Conservation (phyloP, 2,888 invertebrate species). For the Drosophila parthenogenetica region DNA sequence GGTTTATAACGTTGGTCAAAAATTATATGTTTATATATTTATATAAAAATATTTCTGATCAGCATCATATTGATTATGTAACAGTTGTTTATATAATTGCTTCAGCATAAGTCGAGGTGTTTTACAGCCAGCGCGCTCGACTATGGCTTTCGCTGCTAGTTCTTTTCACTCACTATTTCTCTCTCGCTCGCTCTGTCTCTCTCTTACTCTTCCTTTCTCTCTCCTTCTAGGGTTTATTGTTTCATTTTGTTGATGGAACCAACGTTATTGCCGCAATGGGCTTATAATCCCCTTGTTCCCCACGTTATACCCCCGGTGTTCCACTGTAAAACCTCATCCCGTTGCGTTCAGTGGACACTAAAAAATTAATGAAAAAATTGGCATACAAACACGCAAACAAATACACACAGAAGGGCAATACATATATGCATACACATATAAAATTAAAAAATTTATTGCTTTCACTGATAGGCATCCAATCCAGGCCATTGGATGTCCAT, state of each 20-base stretch:
- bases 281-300: slow-evolving; percentile 33
- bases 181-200: background rate
- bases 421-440: slow-evolving; percentile 46
- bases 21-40: no score
- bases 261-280: slow-evolving; percentile 31
- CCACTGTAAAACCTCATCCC: background rate
- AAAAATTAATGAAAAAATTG: slow-evolving; percentile 78
- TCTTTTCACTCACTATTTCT: background rate
- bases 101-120: no score
- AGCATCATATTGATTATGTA: no score
- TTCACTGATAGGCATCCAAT: slow-evolving; percentile 73
- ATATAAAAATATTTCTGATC: no score
- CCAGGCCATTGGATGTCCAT: slow-evolving; percentile 57
- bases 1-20: no score
- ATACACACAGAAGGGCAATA: slow-evolving; percentile 8
- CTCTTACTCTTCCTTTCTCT: background rate
- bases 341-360: slow-evolving; percentile 53
- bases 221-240: background rate
- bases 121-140: no score
- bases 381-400: slow-evolving; percentile 27
- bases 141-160: no score
- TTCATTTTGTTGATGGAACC: slow-evolving; percentile 45
- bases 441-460: slow-evolving; percentile 80
- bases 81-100: no score
- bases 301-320: background rate